These are phyloP conservation scores for Venustoraphidia nigricollis DNA, from an alignment of 2,888 invertebrate genomes.

Conservation along the genomic window DNA sequence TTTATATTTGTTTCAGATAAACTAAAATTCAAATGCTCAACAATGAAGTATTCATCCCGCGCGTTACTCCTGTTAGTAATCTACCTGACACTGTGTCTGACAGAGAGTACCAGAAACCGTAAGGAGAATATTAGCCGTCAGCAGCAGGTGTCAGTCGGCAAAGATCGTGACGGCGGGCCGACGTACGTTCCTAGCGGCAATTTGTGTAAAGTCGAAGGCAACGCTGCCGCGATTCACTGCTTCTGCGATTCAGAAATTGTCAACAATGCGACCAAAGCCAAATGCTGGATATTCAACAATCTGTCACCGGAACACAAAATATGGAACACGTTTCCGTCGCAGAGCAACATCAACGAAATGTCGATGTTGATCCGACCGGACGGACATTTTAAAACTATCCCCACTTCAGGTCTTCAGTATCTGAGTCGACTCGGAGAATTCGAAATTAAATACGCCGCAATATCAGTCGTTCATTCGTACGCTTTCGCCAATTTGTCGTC, in stretches of 20 bases:
- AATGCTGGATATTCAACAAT: constrained; percentile 63
- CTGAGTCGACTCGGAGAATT: constrained; percentile 49
- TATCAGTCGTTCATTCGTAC: constrained; percentile 50
- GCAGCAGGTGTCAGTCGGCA: too few relatives aligned
- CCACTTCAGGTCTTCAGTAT: constrained; percentile 50
- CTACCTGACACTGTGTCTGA: too few relatives aligned
- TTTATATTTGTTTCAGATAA: too few relatives aligned
- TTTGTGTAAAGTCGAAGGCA: constrained; percentile 39
- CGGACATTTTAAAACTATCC: constrained; percentile 53
- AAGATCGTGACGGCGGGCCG: constrained; percentile 1
- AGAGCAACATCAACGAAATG: constrained; percentile 51
- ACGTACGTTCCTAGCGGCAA: constrained; percentile 20
- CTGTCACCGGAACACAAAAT: constrained; percentile 51
- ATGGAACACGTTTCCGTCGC: constrained; percentile 61
- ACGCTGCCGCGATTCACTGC: constrained; percentile 45
- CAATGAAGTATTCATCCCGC: too few relatives aligned
- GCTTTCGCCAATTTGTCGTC: constrained; percentile 60
- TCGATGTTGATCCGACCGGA: constrained; percentile 55
- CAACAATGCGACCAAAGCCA: constrained; percentile 48
- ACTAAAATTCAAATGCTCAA: too few relatives aligned
- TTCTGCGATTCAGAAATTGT: constrained; percentile 44
- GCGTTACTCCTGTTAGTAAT: too few relatives aligned
- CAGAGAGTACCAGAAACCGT: too few relatives aligned
- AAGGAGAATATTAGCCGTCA: too few relatives aligned
- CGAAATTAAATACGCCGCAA: constrained; percentile 55